Evolutionary conservation across 2,888 invertebrate genomes (phyloP), one percentile per base, ranked within the genome.

Genomic region (Clunio marinus): DNA sequence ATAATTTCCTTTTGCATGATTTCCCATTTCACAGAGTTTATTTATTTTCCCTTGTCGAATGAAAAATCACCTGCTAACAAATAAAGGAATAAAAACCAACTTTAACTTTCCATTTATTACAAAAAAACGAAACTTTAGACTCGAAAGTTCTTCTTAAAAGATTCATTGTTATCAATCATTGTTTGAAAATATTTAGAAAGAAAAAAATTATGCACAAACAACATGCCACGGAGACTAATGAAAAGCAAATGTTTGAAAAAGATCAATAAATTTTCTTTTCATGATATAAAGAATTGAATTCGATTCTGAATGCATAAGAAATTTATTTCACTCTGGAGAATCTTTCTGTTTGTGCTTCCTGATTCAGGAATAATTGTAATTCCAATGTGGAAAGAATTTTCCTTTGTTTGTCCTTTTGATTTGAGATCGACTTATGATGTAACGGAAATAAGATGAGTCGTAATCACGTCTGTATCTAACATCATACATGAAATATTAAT

Each of bases 401-500:
- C n/a, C n/a, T 32, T 32, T 32, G 10, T 4, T 7, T 32, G 4
- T 32, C 32, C 32, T 32, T 32, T 32, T 32, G 32, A 32, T 10
- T 32, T 32, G 10, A 7, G 10, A 32, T 32, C 4, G 10, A 7
- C 4, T 32, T 32, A 10, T n/a, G n/a, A n/a, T n/a, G n/a, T n/a
- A n/a, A n/a, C n/a, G n/a, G n/a, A n/a, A n/a, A n/a, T n/a, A n/a
- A n/a, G n/a, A n/a, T n/a, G n/a, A n/a, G n/a, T n/a, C n/a, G n/a
- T n/a, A n/a, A n/a, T n/a, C n/a, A n/a, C n/a, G n/a, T n/a, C n/a
- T n/a, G n/a, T n/a, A n/a, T n/a, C n/a, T n/a, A n/a, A n/a, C 27
- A 8, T 22, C 57, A 57, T 25, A 57, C 57, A 57, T 57, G 57
- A 57, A 57, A 57, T 57, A 57, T 57, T 57, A 57, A 57, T 57